A percentile compares a stretch with the other conserved stretches of the same genome.
Conservation (phyloP, 2,113 vertebrate species). For the Vulpes lagopus region DNA sequence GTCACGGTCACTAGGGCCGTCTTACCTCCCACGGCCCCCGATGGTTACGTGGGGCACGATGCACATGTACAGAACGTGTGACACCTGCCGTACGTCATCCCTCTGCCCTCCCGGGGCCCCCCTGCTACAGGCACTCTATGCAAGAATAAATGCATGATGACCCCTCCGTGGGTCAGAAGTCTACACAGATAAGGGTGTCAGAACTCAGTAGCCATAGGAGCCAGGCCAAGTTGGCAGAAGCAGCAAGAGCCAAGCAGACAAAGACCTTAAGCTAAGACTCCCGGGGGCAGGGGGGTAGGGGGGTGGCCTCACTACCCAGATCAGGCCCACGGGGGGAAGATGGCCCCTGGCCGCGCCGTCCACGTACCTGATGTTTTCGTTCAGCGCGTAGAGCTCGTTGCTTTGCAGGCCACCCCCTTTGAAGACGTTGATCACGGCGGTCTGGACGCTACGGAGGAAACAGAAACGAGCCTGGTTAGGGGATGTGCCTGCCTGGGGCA, state of each 20-base stretch:
- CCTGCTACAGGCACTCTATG: neutral
- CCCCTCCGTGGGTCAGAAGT: neutral
- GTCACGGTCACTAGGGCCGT: too few species aligned
- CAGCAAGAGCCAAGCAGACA: neutral
- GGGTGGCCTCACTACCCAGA: neutral
- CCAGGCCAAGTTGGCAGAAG: neutral
- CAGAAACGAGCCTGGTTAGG: conserved; percentile 57
- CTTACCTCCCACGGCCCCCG: neutral
- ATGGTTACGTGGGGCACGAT: neutral
- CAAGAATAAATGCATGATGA: neutral
- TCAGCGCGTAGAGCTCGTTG: conserved; percentile 95
- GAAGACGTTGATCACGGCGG: conserved; percentile 97
- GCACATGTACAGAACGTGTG: neutral
- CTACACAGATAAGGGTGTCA: neutral
- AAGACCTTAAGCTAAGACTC: neutral
- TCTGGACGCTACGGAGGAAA: conserved; percentile 91
- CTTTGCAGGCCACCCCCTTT: conserved; percentile 93
- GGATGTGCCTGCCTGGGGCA: neutral
- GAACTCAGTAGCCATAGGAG: neutral
- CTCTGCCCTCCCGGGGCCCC: rapidly evolving
- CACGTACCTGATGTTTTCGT: conserved; percentile 96
- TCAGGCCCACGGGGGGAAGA: neutral
- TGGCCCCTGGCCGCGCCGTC: neutral
- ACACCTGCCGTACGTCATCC: neutral
- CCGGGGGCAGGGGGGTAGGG: rapidly evolving